Evolutionary conservation across 2,888 invertebrate genomes (phyloP).

Genomic region (Chymomyza procnemis): DNA sequence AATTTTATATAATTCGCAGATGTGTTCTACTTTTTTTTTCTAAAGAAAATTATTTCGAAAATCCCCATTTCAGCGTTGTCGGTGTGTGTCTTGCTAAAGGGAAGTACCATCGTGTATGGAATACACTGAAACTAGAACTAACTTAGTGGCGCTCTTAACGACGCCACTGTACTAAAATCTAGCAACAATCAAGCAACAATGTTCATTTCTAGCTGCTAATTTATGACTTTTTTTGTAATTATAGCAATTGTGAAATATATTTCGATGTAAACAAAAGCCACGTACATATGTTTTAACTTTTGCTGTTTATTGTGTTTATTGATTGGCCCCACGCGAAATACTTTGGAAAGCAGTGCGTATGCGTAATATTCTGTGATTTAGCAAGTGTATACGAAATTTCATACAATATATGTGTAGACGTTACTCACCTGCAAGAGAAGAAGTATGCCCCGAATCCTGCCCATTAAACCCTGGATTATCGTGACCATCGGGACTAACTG

Average conservation of each 20-base stretch:
- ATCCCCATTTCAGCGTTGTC: constrained; percentile 10
- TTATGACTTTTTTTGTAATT: constrained; percentile 41
- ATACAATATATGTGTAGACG: neutral
- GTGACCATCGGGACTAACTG: constrained; percentile 47
- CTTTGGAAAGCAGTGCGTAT: neutral
- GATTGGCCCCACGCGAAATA: constrained; percentile 1
- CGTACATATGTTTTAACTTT: neutral
- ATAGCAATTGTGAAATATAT: constrained; percentile 47
- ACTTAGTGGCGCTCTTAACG: neutral
- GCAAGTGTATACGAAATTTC: neutral
- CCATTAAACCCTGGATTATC: constrained; percentile 68
- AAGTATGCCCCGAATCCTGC: constrained; percentile 39
- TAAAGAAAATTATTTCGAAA: constrained; percentile 9
- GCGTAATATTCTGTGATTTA: neutral
- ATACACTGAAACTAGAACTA: too few relatives aligned
- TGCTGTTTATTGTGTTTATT: constrained; percentile 17
- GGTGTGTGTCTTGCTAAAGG: neutral
- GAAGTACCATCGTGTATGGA: constrained; percentile 7
- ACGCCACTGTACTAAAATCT: neutral
- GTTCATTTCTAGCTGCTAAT: constrained; percentile 18
- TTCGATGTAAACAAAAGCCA: constrained; percentile 7
- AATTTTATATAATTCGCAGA: too few relatives aligned
- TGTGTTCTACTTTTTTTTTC: neutral
- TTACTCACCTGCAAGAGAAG: constrained; percentile 49
- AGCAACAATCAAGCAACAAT: neutral